Evolutionary conservation across 37 sponge, comb jelly and placozoan genomes (phyloP).

Genomic region (Halisarca cf. caerulea): DNA sequence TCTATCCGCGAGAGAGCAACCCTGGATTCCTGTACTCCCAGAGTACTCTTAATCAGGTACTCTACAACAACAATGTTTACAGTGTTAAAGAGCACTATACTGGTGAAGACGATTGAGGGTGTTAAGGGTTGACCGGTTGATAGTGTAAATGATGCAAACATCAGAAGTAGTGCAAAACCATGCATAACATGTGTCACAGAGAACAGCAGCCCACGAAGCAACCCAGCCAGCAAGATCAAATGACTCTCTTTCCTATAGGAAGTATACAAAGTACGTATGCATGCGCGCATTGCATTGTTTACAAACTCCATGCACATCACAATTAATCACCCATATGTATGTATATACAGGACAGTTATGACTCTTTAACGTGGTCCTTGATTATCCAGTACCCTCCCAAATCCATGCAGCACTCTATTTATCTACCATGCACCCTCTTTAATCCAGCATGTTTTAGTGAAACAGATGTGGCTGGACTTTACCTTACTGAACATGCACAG

Average conservation of each 20-base stretch:
- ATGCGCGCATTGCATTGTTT: too few relatives aligned
- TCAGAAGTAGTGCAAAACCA: conserved; percentile 10
- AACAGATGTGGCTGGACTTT: too few relatives aligned
- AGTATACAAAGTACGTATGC: neutral
- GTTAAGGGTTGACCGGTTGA: conserved; percentile 17
- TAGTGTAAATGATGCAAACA: conserved; percentile 33
- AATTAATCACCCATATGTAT: too few relatives aligned
- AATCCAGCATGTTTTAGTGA: neutral
- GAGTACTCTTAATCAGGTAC: conserved; percentile 28
- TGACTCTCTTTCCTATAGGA: conserved; percentile 46
- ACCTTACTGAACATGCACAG: too few relatives aligned
- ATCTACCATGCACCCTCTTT: too few relatives aligned
- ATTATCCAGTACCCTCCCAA: too few relatives aligned
- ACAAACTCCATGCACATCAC: too few relatives aligned
- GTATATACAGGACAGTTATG: too few relatives aligned
- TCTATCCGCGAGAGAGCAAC: conserved; percentile 69
- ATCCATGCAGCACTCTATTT: too few relatives aligned
- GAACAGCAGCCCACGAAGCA: conserved; percentile 13
- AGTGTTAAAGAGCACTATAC: conserved; percentile 30
- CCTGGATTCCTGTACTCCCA: conserved; percentile 50
- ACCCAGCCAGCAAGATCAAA: conserved; percentile 19
- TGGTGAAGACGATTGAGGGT: conserved; percentile 66
- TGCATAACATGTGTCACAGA: too few relatives aligned
- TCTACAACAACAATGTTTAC: conserved; percentile 37
- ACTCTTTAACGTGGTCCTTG: too few relatives aligned